Percentiles rank a stretch among this genome's conserved stretches.
phyloP scores from a whole-genome alignment of 2,797 vertebrate species.

The Cheirogaleus major region DNA sequence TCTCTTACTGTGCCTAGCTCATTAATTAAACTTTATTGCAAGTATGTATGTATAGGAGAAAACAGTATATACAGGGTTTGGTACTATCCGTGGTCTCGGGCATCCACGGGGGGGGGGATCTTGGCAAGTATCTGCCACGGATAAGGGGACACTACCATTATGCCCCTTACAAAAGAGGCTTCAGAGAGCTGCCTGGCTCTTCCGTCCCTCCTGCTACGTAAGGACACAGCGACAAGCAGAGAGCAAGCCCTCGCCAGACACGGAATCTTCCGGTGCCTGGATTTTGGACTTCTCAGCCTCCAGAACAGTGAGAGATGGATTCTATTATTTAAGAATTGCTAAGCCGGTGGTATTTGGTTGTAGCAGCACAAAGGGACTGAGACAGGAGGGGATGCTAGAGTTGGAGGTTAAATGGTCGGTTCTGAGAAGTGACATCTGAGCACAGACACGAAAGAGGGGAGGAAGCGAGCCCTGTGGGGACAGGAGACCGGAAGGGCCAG shows the following conservation, averaged over 20 bases:
- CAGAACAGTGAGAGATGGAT: background rate
- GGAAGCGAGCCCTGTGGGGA: background rate
- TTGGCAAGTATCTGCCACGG: background rate
- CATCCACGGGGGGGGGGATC: background rate
- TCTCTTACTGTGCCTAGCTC: background rate
- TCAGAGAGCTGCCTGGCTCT: background rate
- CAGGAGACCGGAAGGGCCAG: accelerated
- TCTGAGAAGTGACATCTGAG: background rate
- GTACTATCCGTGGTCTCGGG: background rate
- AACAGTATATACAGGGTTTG: background rate
- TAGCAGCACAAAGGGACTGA: background rate
- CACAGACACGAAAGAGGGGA: background rate
- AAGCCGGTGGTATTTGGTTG: background rate
- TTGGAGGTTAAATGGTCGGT: background rate
- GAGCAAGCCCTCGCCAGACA: background rate
- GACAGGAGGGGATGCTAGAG: no score
- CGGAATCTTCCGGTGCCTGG: background rate
- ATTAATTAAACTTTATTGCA: background rate
- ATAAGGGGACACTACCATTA: background rate
- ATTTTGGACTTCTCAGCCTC: background rate
- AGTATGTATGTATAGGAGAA: background rate
- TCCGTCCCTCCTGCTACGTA: background rate
- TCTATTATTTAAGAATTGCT: background rate
- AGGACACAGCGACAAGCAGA: background rate
- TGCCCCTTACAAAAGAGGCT: background rate